phyloP scores from a whole-genome alignment of 2,888 invertebrate species.

The Clunio marinus region DNA sequence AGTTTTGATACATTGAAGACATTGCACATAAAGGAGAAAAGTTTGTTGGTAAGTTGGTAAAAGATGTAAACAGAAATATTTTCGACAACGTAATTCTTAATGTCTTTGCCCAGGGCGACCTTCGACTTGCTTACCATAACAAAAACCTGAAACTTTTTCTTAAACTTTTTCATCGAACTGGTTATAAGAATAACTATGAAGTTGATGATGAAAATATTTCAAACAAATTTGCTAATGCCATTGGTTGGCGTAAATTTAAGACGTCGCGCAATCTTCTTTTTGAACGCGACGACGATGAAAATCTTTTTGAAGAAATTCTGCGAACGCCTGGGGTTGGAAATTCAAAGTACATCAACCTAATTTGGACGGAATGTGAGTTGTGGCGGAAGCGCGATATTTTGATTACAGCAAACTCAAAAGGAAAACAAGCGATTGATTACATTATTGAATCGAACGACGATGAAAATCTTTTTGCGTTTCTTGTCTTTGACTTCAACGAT shows the following conservation, averaged over 20 bases:
- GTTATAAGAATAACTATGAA: slow-evolving; percentile 19
- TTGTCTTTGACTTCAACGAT: slow-evolving; percentile 16
- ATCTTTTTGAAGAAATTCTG: slow-evolving; percentile 34
- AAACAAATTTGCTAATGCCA: not conserved
- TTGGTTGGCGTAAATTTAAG: slow-evolving; percentile 14
- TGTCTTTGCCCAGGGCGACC: slow-evolving; percentile 25
- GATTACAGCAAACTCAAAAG: not conserved
- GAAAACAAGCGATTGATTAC: slow-evolving; percentile 26
- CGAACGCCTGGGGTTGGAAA: slow-evolving; percentile 21
- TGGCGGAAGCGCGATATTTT: slow-evolving; percentile 26
- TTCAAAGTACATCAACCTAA: slow-evolving; percentile 26
- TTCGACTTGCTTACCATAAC: slow-evolving; percentile 4
- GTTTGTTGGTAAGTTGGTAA: slow-evolving; percentile 29
- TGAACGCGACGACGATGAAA: slow-evolving; percentile 16
- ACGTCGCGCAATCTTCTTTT: slow-evolving; percentile 29
- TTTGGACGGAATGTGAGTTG: slow-evolving; percentile 36
- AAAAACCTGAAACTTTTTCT: not conserved
- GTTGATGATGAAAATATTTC: not conserved
- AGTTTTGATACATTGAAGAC: slow-evolving; percentile 21
- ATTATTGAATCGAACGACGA: slow-evolving; percentile 35
- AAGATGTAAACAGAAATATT: not conserved
- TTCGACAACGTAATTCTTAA: not conserved
- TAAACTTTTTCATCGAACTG: slow-evolving; percentile 4
- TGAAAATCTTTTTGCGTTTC: slow-evolving; percentile 31
- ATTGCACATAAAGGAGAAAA: slow-evolving; percentile 8